Conservation (phyloP, 37 sponge, comb jelly and placozoan genomes). For the Spongilla lacustris region DNA sequence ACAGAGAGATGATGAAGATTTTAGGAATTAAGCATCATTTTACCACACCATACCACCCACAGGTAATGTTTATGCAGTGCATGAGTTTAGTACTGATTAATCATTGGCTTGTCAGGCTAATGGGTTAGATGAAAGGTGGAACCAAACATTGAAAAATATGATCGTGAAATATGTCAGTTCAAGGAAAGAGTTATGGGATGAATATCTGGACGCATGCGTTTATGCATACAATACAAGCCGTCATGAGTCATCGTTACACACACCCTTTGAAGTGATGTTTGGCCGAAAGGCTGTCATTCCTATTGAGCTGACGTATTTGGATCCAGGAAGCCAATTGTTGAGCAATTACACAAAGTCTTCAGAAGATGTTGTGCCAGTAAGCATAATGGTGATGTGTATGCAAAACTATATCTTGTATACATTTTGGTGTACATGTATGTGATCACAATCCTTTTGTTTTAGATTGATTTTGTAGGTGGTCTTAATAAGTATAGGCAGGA, state of each 20-base stretch:
- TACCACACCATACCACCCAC: slow-evolving; percentile 48
- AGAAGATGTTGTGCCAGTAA: no score
- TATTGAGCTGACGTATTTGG: slow-evolving; percentile 17
- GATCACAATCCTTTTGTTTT: no score
- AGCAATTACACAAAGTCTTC: no score
- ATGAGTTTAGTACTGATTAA: not conserved
- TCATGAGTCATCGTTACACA: slow-evolving; percentile 27
- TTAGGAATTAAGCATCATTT: slow-evolving; percentile 26
- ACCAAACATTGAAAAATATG: slow-evolving; percentile 46
- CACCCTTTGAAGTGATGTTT: slow-evolving; percentile 54
- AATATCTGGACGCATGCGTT: slow-evolving; percentile 27
- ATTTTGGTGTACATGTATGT: no score
- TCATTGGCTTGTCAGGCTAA: slow-evolving; percentile 13
- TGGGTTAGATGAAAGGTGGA: slow-evolving; percentile 44
- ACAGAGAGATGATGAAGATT: slow-evolving; percentile 26
- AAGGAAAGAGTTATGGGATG: slow-evolving; percentile 32
- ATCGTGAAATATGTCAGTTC: slow-evolving; percentile 23
- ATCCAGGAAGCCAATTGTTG: no score
- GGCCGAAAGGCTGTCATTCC: slow-evolving; percentile 41
- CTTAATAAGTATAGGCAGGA: slow-evolving; percentile 2
- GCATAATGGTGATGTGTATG: no score
- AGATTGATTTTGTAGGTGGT: no score
- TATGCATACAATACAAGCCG: slow-evolving; percentile 40
- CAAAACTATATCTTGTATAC: no score
- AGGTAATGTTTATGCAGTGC: slow-evolving; percentile 8